These are phyloP conservation scores for Idris sp. DNA, from an alignment of 1,140 invertebrate genomes.

Conservation along the genomic window DNA sequence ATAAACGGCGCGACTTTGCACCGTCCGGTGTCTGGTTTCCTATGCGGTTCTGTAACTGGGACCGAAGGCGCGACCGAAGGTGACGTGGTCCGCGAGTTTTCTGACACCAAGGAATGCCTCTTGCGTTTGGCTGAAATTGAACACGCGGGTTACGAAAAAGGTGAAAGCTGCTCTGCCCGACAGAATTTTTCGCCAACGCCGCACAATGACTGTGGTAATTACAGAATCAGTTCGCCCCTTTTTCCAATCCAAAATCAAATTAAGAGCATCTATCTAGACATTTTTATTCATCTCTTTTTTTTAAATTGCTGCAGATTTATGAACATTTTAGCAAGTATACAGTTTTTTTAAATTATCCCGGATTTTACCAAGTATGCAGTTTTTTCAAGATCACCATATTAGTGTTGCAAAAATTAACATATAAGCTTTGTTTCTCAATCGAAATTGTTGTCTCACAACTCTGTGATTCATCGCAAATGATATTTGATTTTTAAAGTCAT, in stretches of 20 bases:
- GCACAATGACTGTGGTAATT: constrained; percentile 48
- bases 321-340: too few species aligned
- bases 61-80: constrained; percentile 22
- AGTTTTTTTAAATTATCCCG: too few species aligned
- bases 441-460: too few species aligned
- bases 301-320: too few species aligned
- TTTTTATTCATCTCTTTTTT: too few species aligned
- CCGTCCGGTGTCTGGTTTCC: constrained; percentile 47
- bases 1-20: constrained; percentile 41
- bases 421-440: constrained; percentile 18
- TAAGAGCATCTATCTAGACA: too few species aligned
- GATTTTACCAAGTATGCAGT: too few species aligned
- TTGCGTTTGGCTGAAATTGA: constrained; percentile 20
- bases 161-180: constrained; percentile 34
- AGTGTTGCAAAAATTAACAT: constrained; percentile 15
- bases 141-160: constrained; percentile 31
- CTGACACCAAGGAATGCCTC: constrained; percentile 37
- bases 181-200: too few species aligned
- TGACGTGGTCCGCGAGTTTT: constrained; percentile 30
- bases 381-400: constrained; percentile 17
- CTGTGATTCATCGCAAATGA: too few species aligned
- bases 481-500: too few species aligned
- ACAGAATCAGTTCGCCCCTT: too few species aligned
- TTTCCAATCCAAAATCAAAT: too few species aligned
- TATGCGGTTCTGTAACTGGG: constrained; percentile 33